These are phyloP conservation scores for Gadopsis marmoratus DNA, from an alignment of 2,797 vertebrate species.

Conservation along the genomic window DNA sequence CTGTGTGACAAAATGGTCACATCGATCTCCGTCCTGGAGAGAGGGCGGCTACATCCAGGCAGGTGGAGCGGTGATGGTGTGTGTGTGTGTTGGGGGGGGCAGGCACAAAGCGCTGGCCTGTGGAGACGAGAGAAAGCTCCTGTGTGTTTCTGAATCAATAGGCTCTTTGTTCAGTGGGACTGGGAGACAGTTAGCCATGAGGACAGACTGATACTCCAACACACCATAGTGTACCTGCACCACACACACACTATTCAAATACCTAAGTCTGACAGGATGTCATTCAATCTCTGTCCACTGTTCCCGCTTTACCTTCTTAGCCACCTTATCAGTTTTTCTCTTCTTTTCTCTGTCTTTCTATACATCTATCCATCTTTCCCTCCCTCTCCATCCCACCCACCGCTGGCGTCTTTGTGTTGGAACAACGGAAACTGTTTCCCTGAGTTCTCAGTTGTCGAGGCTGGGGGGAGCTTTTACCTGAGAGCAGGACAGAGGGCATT, in stretches of 20 bases:
- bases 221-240: slow-evolving; percentile 88
- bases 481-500: slow-evolving; percentile 70
- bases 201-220: slow-evolving; percentile 81
- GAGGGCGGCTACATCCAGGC: slow-evolving; percentile 6
- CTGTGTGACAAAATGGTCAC: not conserved
- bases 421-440: slow-evolving; percentile 70
- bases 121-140: slow-evolving; percentile 77
- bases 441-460: slow-evolving; percentile 48
- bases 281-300: slow-evolving; percentile 34
- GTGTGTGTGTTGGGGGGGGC: slow-evolving; percentile 34
- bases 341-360: slow-evolving; percentile 18
- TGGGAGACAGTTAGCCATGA: slow-evolving; percentile 84
- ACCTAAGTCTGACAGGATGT: slow-evolving; percentile 37
- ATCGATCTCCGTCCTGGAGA: not conserved
- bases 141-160: slow-evolving; percentile 89
- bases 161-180: slow-evolving; percentile 91
- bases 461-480: slow-evolving; percentile 57
- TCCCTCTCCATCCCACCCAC: slow-evolving; percentile 34
- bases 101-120: slow-evolving; percentile 85
- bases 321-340: slow-evolving; percentile 24
- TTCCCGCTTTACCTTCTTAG: slow-evolving; percentile 27
- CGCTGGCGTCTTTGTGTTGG: slow-evolving; percentile 66
- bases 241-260: slow-evolving; percentile 26
- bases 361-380: slow-evolving; percentile 18
- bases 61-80: slow-evolving; percentile 55